Evolutionary conservation across 2,888 invertebrate genomes (phyloP), one percentile per base, ranked within the genome.

Genomic region (Pocota personata): DNA sequence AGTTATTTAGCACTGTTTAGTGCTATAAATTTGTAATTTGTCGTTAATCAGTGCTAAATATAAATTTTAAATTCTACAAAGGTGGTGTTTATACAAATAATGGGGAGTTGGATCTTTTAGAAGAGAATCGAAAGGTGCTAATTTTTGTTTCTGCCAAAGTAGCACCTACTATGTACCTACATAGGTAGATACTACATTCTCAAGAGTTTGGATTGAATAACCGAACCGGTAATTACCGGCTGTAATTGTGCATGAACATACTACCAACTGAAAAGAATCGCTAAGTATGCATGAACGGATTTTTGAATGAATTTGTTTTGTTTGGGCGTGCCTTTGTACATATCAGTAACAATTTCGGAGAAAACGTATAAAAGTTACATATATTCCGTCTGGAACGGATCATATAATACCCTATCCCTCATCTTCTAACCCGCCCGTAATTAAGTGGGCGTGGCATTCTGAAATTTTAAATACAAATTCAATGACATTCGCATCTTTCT

Each of bases 21-120:
- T 50, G 8, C 30, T 32, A 16, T 40, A 14, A 30, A 32, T 30
- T 77, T 27, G 19, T 76, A 27, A 48, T 55, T n/a, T 58, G n/a
- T 32, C 16, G 37, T 50, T 69, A 60, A 60, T 43, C 24, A 24
- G 12, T 73, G 67, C 58, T 67, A 72, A 72, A n/a, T 55, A 10
- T 7, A 4, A 19, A 48, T 24, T 24, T 24, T 43, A 30, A 66
- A 24, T 21, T 10, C 3, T 6, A 8, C 3, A 2, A 30, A 30
- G n/a, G 32, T 16, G 12, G 14, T 14, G 40, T 40, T 14, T 40
- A 14, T 19, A 6, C 12, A 14, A 12, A 58, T 58, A 58, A 12
- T 21, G 30, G 8, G 35, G n/a, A 12, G 12, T 19, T 60, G 35
- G 24, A 8, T 8, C 7, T 57, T 32, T 8, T 1, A 12, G 2